Conservation (phyloP, 2,888 invertebrate species). For the Lasioglossum morio region DNA sequence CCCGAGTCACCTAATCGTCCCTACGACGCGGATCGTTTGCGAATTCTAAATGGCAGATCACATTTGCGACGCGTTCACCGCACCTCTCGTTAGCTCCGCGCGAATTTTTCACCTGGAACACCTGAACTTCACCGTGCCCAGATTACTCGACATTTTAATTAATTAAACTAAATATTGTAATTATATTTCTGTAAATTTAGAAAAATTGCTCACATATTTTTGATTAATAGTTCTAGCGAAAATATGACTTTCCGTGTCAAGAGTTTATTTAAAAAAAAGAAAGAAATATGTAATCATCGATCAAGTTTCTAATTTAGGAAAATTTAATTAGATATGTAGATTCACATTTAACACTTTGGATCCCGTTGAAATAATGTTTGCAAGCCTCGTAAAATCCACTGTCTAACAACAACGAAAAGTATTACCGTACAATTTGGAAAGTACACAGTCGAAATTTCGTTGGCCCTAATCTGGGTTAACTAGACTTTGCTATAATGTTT, state of each 20-base stretch:
- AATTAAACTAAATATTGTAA: not conserved
- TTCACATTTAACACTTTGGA: not conserved
- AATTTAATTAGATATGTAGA: not conserved
- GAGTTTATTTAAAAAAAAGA: not conserved
- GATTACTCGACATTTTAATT: too few relatives aligned
- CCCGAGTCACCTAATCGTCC: slow-evolving; percentile 12
- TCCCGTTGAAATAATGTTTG: not conserved
- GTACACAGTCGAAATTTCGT: not conserved
- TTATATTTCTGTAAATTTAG: not conserved
- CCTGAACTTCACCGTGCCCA: too few relatives aligned
- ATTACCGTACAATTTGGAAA: not conserved
- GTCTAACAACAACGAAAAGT: not conserved
- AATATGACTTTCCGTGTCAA: not conserved
- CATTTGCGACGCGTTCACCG: not conserved
- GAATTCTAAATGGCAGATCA: slow-evolving; percentile 16
- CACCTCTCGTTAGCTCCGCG: not conserved
- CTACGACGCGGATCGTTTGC: slow-evolving; percentile 10
- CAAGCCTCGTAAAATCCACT: not conserved
- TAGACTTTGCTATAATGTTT: slow-evolving; percentile 4
- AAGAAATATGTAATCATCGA: not conserved
- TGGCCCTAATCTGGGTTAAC: not conserved
- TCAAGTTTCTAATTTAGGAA: not conserved
- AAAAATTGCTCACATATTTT: not conserved
- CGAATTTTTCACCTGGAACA: not conserved
- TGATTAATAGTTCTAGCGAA: not conserved